phyloP scores from a whole-genome alignment of 2,113 vertebrate genomes.

The Malurus melanocephalus region DNA sequence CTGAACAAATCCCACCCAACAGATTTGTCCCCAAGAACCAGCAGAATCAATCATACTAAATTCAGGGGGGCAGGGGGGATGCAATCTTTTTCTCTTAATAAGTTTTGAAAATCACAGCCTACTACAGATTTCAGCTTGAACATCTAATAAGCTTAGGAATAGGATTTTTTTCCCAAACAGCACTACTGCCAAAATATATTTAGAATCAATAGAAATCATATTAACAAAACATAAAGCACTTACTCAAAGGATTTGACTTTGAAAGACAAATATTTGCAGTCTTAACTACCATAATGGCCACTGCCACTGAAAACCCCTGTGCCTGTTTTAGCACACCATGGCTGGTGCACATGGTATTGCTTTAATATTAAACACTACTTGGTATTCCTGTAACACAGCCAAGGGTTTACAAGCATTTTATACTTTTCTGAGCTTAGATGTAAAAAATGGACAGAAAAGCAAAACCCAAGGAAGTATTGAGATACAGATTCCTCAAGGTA shows the following conservation, averaged over 20 bases:
- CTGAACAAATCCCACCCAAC: background rate
- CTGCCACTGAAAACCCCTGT: background rate
- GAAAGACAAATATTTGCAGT: background rate
- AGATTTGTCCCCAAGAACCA: background rate
- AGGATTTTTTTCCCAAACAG: background rate
- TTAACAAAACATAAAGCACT: background rate
- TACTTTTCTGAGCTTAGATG: background rate
- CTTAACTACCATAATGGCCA: background rate
- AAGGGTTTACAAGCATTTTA: background rate
- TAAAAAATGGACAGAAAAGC: background rate
- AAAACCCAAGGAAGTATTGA: background rate
- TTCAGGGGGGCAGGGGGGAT: rapidly evolving
- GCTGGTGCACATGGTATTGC: rapidly evolving
- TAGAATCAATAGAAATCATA: background rate
- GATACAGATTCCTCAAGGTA: background rate
- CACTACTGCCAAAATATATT: background rate
- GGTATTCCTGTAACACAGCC: background rate
- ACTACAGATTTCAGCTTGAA: background rate
- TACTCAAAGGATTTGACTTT: background rate
- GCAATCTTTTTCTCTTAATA: background rate
- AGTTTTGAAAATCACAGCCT: background rate
- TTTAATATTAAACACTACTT: background rate
- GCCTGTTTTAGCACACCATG: background rate
- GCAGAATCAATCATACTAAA: background rate
- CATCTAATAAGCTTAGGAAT: background rate